phyloP scores from a whole-genome alignment of 2,888 invertebrate genomes.

The Heliconius sara region DNA sequence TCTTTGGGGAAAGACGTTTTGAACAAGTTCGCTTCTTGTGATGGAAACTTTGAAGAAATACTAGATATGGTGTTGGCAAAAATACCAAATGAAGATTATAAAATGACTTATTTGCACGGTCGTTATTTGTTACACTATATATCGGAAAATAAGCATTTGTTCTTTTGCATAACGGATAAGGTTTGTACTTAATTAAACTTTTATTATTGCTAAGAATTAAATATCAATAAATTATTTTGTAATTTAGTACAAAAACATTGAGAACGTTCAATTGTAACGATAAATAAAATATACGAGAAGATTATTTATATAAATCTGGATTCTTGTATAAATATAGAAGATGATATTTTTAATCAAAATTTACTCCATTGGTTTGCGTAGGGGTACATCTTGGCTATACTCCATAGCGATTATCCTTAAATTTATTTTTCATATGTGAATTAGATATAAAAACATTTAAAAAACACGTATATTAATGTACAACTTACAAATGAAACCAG shows the following conservation, averaged over 20 bases:
- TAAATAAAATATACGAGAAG: slow-evolving; percentile 11
- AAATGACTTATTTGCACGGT: slow-evolving; percentile 92
- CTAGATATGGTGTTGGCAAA: slow-evolving; percentile 92
- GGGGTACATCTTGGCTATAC: slow-evolving; percentile 41
- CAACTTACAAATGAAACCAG: too few relatives aligned
- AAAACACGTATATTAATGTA: not conserved
- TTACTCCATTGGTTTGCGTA: slow-evolving; percentile 36
- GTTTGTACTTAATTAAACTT: slow-evolving; percentile 80
- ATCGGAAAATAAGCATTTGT: slow-evolving; percentile 90
- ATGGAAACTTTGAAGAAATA: slow-evolving; percentile 96
- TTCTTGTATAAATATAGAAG: slow-evolving; percentile 14
- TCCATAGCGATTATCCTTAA: slow-evolving; percentile 38
- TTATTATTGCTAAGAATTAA: not conserved
- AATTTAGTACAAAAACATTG: not conserved
- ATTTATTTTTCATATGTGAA: not conserved
- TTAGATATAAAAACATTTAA: not conserved
- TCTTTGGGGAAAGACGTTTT: slow-evolving; percentile 90
- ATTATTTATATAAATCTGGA: slow-evolving; percentile 3
- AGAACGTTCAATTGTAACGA: not conserved
- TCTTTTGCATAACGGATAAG: slow-evolving; percentile 97
- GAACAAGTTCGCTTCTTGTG: slow-evolving; percentile 93
- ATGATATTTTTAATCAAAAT: slow-evolving; percentile 32
- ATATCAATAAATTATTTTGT: not conserved
- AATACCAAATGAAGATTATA: slow-evolving; percentile 90
- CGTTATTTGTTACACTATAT: slow-evolving; percentile 90